Conservation (phyloP, 1,140 invertebrate species). For the Archivesica marissinica region DNA sequence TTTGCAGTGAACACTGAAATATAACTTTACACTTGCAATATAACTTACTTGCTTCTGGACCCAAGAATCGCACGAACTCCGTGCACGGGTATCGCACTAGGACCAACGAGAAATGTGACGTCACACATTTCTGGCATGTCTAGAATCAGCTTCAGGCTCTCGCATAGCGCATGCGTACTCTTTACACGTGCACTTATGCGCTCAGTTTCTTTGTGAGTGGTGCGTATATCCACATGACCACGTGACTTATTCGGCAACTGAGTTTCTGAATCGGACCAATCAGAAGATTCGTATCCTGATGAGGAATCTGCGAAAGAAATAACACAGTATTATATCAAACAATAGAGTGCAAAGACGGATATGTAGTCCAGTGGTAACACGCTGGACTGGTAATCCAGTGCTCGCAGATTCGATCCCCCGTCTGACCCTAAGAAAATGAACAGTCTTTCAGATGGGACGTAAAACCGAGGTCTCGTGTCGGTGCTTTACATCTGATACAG, state of each 20-base stretch:
- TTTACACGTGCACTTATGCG: conserved; percentile 36
- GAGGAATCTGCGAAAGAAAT: conserved; percentile 32
- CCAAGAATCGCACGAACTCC: conserved; percentile 65
- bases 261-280: conserved; percentile 36
- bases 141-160: conserved; percentile 59
- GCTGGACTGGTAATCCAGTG: no score
- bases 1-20: no score
- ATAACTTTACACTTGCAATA: no score
- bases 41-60: conserved; percentile 59
- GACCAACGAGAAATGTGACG: conserved; percentile 66
- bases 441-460: no score
- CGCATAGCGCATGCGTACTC: conserved; percentile 57
- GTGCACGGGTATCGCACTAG: conserved; percentile 50
- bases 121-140: conserved; percentile 68
- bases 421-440: no score
- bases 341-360: background rate
- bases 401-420: no score
- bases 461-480: no score
- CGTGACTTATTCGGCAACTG: background rate
- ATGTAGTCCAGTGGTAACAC: background rate
- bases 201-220: background rate
- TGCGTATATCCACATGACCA: background rate
- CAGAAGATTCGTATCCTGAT: conserved; percentile 54
- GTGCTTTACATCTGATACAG: no score
- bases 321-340: background rate